Evolutionary conservation across 2,113 vertebrate genomes (phyloP).

Genomic region (Phrynosoma platyrhinos): DNA sequence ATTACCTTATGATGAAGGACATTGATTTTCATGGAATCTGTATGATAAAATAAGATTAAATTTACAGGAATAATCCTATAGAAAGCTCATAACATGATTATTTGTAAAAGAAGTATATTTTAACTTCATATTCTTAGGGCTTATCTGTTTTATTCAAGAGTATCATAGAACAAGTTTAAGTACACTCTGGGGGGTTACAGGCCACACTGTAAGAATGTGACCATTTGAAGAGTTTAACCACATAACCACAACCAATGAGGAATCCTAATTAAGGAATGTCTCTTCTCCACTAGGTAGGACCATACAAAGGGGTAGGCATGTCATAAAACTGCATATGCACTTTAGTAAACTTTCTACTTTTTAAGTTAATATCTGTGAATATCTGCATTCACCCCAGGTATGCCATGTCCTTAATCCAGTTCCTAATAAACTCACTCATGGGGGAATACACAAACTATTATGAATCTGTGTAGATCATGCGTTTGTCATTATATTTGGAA

Average conservation of each 20-base stretch:
- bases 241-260: background rate
- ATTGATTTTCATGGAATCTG: too few species aligned
- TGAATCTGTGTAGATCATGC: slow-evolving; percentile 26
- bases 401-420: slow-evolving; percentile 37
- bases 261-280: background rate
- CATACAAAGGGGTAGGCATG: background rate
- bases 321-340: background rate
- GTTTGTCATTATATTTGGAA: slow-evolving; percentile 41
- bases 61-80: too few species aligned
- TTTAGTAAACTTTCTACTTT: background rate
- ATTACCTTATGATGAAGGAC: too few species aligned
- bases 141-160: too few species aligned
- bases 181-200: fast-evolving
- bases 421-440: slow-evolving; percentile 7
- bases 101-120: too few species aligned
- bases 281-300: background rate
- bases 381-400: background rate
- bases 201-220: background rate
- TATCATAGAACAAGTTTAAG: background rate
- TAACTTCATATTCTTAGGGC: too few species aligned
- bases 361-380: background rate
- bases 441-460: slow-evolving; percentile 10
- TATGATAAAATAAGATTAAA: too few species aligned
- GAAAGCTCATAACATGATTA: too few species aligned
- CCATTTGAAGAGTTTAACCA: background rate